Base-by-base conservation (phyloP, 2,113 vertebrate species). In the Micronisus gabar region DNA sequence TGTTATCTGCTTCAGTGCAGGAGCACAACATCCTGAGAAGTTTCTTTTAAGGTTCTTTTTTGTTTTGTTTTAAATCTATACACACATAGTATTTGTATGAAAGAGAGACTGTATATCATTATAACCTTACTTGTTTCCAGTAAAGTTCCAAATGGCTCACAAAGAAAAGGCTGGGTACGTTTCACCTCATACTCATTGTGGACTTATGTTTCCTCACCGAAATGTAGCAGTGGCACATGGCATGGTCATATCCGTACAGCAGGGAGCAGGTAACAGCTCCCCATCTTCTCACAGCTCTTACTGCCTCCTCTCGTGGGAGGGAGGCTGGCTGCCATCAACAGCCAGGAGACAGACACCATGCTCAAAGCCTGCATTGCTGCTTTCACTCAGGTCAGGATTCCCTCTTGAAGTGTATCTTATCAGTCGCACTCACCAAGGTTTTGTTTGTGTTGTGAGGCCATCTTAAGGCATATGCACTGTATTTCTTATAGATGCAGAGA, bases 191-290 rank as follows among this genome's bases (percentile, higher is more conserved):
- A 61, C 13, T 59, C 59, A 75, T 5, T 70, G 62, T 13, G 21
- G 17, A 55, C 30, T 73, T 76, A 3, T 0, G 23, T 65, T 91
- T 88, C 55, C 52, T 45, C 32, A 75, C 25, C 8, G 2, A 74
- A 87, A 74, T 1, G 14, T 61, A 25, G 53, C 40, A 94, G 38
- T 3, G 3, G 53, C 74, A 75, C 41, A 55, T 0, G 3, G 43
- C 41, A 52, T 1, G 3, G 26, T 53, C 58, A 59, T 1, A 0
- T 18, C 27, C 56, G 17, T 29, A 38, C 3, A 16, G 56, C 38
- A 71, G 11, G 25, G 29, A 91, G 38, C 45, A 87, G 55, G 45
- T 76, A 67, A 52, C 59, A 61, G 59, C 45, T 59, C 50, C 65
- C 25, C 0, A 2, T 48, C 81, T 47, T 66, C 74, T 82, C 74